Evolutionary conservation across 1,140 invertebrate species (phyloP), one percentile per base, ranked within the genome.

Genomic region (Pararge aegeria): DNA sequence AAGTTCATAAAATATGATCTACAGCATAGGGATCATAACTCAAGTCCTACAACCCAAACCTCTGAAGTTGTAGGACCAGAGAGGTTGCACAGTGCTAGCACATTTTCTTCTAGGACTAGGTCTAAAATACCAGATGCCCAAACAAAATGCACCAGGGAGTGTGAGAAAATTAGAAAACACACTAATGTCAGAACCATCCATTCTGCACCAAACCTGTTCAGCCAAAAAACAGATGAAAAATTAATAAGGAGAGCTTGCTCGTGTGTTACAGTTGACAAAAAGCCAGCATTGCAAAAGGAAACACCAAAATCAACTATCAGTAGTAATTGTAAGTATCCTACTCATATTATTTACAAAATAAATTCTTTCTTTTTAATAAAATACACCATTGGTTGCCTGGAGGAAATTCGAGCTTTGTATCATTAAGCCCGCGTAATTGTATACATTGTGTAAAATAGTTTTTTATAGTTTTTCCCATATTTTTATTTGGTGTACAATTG

Each of bases 1-100:
- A 91, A 90, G 57, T 67, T 92, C 20, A 92, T 93, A 20, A 92
- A 91, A 70, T 90, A 92, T 78, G 92, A 93, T 56, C 46, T 87
- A 24, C 68, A 89, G 69, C 72, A 78, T 5, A 80, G 64, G 68
- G 61, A 69, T 34, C 34, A 30, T 30, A 75, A 68, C 67, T 64
- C 18, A 42, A 63, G 54, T 49, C 53, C 46, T 42, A 68, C 63
- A 37, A 56, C 53, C 30, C 63, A 29, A 50, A 67, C 29, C 57
- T 65, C 65, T 62, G 69, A 66, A 67, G 73, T 49, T 9, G 56
- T 69, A 56, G 87, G 88, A n/a, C 78, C 78, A 37, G 89, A 90
- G 61, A 72, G 88, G 60, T 67, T 90, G n/a, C 83, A 90, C 54
- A 86, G 80, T 64, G 86, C 85, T 38, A 89, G 85, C 54, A 91